A percentile compares a stretch with the other conserved stretches of the same genome.
Evolutionary conservation across 2,113 vertebrate species (phyloP).

Genomic region (Tapirus terrestris): DNA sequence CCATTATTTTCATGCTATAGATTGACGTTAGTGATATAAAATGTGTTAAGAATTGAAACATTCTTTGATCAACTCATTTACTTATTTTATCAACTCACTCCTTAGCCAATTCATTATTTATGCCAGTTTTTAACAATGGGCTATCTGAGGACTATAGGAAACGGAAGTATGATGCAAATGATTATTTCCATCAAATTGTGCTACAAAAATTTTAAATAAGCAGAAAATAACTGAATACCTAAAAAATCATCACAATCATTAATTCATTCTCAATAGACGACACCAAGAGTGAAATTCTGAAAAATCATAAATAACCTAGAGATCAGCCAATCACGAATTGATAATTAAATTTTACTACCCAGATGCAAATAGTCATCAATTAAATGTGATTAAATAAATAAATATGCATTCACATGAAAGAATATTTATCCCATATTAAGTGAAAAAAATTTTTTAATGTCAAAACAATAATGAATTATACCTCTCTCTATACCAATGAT

Average conservation of each 20-base stretch:
- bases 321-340: neutral
- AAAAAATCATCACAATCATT: neutral
- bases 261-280: neutral
- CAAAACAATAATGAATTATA: neutral
- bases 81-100: neutral
- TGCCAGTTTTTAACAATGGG: neutral
- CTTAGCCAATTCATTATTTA: neutral
- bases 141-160: neutral
- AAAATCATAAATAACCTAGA: neutral
- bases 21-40: neutral
- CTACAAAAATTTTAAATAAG: neutral
- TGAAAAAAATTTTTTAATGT: neutral
- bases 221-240: neutral
- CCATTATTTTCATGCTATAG: neutral
- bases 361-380: neutral
- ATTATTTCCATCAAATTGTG: neutral
- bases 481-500: neutral
- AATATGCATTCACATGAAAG: neutral
- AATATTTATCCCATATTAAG: neutral
- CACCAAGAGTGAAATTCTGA: neutral
- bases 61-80: neutral
- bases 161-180: neutral
- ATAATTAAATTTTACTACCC: neutral
- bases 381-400: neutral
- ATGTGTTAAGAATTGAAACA: neutral